Conservation (phyloP, 2,797 vertebrate genomes). For the Acanthurus leucopareius region DNA sequence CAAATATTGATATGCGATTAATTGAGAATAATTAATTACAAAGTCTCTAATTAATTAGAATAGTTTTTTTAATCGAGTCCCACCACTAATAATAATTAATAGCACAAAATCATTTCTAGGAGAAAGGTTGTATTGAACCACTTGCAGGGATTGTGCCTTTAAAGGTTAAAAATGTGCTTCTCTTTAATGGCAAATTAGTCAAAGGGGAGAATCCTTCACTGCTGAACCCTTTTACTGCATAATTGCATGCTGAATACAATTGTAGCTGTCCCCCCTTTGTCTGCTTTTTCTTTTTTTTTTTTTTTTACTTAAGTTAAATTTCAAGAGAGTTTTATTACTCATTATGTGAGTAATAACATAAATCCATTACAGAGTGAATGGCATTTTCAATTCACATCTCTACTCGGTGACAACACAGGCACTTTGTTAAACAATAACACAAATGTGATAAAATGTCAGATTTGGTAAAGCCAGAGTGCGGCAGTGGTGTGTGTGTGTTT, state of each 20-base stretch:
- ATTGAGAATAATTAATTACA: no score
- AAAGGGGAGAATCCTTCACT: not conserved
- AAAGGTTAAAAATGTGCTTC: not conserved
- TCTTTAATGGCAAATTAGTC: not conserved
- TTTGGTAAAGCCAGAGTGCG: not conserved
- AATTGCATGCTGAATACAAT: not conserved
- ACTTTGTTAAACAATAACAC: slow-evolving; percentile 34
- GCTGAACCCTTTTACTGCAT: not conserved
- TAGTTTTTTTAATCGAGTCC: no score
- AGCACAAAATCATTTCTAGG: not conserved
- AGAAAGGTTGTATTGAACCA: not conserved
- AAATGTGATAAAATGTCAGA: slow-evolving; percentile 36
- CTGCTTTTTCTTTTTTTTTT: not conserved
- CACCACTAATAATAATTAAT: no score
- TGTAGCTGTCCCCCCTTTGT: no score
- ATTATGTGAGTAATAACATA: not conserved
- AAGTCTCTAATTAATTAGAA: no score
- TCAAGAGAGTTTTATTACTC: slow-evolving; percentile 1
- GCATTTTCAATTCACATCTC: slow-evolving; percentile 22
- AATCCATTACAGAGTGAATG: slow-evolving; percentile 11
- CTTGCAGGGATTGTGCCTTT: not conserved
- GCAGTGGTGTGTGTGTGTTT: not conserved
- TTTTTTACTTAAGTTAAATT: not conserved
- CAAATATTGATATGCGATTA: no score
- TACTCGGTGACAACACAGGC: slow-evolving; percentile 3